Base-by-base conservation (phyloP, 2,888 invertebrate genomes). In the Machimus atricapillus region DNA sequence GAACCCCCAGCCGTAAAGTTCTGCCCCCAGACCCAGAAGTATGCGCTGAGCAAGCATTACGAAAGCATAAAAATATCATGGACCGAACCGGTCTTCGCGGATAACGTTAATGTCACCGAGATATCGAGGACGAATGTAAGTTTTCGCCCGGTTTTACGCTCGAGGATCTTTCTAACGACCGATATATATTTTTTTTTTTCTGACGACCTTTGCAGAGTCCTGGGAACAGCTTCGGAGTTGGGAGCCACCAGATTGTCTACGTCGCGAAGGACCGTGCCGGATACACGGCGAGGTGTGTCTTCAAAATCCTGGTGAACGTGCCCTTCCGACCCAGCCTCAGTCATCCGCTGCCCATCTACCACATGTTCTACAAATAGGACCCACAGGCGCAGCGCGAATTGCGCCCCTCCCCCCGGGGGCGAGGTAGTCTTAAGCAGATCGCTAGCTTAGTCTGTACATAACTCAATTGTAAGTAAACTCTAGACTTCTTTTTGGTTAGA, bases 221-320 rank as follows among this genome's bases (percentile, higher is more conserved):
- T 3, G 93, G 93, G 19, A 91, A 91, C 34, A 90, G 90, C 74
- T 92, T 94, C 89, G 91, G 92, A 43, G 88, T 91, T 76, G 93
- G 93, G 8, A 92, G 91, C 14, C 93, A 93, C 90, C 92, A 92
- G 89, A 91, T 93, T 87, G 92, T 92, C 88, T 94, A 93, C 90
- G 92, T 93, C 88, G 93, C 93, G 9, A 91, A 90, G 89, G 94
- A 94, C 89, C 92, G 92, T 23, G 93, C 93, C 14, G 93, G 93
- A 34, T 93, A 93, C 91, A 91, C 92, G 87, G 92, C 92, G 86
- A 92, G 92, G 89, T 94, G 94, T 90, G 91, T 92, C 88, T 93
- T 93, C 90, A 93, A 89, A 87, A 87, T 89, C 37, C 77, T 88
- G 27, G 88, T 89, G 19, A 89, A 88, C 87, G 88, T 88, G 23